Base-by-base conservation (phyloP, 2,113 vertebrate genomes). In the Cichladusa arquata region DNA sequence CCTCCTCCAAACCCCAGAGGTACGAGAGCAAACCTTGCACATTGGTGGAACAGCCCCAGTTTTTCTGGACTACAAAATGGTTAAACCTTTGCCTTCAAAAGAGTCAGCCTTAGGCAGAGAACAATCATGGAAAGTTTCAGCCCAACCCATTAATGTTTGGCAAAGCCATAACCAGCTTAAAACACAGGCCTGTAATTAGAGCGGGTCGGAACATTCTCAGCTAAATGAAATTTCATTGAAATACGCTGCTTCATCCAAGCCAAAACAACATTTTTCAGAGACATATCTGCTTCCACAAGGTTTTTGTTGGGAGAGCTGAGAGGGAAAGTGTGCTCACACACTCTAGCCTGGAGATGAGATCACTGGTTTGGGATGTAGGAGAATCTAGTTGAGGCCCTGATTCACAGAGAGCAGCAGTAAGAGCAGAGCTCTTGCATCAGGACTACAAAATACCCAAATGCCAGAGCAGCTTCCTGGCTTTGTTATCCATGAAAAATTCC, bases 191-290 rank as follows among this genome's bases (percentile, higher is more conserved):
- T 92, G 82, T 93, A 94, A 94, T 96, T 90, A 97, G 58, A 97
- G 88, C 0, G 11, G 72, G 60, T 77, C 12, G 0, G 79, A 94
- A 93, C 88, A 83, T 83, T 93, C 74, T 86, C 80, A 86, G 47
- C 76, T 70, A 88, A 94, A 97, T 74, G 88, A 96, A 94, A 94
- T 93, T 92, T 95, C 85, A 88, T 66, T 26, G 29, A 96, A 93
- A 92, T 81, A 23, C 0, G 2, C 38, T 70, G 76, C 58, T 92
- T 78, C 76, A 51, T 73, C 82, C 64, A 81, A 94, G 86, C 76
- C 94, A 95, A 90, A 90, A 62, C 23, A 83, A 19, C 70, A 54
- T 83, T 95, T 92, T 91, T 86, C 69, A 83, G 67, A 78, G 38
- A 81, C 56, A 34, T 81, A 54, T 89, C 79, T 94, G 42, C 73